Conservation (phyloP, 2,797 vertebrate genomes). For the Philypnodon macrostomus region DNA sequence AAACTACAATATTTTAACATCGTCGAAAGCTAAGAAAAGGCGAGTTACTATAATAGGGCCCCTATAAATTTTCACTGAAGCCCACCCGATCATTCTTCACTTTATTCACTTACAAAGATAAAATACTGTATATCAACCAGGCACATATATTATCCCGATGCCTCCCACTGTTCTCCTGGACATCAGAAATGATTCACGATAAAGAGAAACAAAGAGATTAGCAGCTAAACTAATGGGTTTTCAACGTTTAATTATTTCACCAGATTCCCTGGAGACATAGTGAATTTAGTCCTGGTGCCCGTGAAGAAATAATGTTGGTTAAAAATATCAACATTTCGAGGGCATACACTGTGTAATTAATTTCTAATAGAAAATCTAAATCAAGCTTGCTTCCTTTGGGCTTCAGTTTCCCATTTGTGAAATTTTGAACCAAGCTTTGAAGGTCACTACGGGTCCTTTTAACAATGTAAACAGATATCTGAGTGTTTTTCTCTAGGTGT, state of each 20-base stretch:
- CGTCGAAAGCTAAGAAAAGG: no score
- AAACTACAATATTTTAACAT: no score
- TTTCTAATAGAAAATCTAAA: constrained; percentile 54
- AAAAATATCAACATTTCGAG: constrained; percentile 36
- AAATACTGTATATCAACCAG: no score
- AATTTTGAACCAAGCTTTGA: constrained; percentile 31
- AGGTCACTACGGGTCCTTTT: constrained; percentile 28
- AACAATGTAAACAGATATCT: constrained; percentile 16
- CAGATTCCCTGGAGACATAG: constrained; percentile 33
- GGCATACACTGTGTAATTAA: constrained; percentile 33
- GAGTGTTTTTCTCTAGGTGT: constrained; percentile 10
- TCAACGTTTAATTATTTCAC: constrained; percentile 46
- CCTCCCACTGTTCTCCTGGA: not conserved
- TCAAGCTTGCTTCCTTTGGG: constrained; percentile 30
- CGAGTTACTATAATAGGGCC: no score
- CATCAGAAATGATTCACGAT: not conserved
- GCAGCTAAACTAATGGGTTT: constrained; percentile 38
- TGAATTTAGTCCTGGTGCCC: constrained; percentile 28
- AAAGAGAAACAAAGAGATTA: constrained; percentile 9
- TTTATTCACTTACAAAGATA: no score
- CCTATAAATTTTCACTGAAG: no score
- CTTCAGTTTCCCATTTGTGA: constrained; percentile 41
- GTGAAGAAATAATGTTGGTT: constrained; percentile 23
- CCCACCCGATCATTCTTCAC: no score
- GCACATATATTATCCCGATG: not conserved